Evolutionary conservation across 1,140 invertebrate species (phyloP).

Genomic region (Aleiodes sp.): DNA sequence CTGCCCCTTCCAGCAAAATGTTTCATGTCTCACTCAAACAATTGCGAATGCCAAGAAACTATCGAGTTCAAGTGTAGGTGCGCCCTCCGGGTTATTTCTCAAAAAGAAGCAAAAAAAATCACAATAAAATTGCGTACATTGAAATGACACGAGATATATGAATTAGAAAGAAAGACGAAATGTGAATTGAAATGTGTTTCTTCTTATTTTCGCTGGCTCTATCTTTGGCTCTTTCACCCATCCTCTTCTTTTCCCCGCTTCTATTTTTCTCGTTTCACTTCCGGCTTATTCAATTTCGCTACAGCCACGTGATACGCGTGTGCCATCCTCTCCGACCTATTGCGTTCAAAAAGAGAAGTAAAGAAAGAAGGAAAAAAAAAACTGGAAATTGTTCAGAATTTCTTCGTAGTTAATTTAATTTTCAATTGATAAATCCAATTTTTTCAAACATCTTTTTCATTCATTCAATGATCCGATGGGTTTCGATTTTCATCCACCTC

Average conservation of each 20-base stretch:
- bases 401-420: no score
- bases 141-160: no score
- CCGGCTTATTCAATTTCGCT: slow-evolving; percentile 15
- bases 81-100: no score
- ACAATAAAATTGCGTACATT: no score
- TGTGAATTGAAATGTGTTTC: no score
- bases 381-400: background rate
- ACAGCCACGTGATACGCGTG: background rate
- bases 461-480: no score
- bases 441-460: background rate
- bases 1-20: no score
- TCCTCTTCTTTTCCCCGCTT: background rate
- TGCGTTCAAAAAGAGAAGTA: background rate
- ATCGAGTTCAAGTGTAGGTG: background rate
- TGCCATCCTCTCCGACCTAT: background rate
- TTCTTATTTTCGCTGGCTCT: background rate
- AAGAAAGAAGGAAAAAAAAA: background rate
- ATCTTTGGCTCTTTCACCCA: background rate
- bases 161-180: background rate
- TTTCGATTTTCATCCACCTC: background rate
- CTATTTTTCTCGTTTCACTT: background rate
- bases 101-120: no score
- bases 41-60: no score
- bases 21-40: no score
- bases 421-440: no score